A percentile compares a stretch with the other conserved stretches of the same genome.
Conservation (phyloP, 1,140 invertebrate species). For the Mylabris phalerata region DNA sequence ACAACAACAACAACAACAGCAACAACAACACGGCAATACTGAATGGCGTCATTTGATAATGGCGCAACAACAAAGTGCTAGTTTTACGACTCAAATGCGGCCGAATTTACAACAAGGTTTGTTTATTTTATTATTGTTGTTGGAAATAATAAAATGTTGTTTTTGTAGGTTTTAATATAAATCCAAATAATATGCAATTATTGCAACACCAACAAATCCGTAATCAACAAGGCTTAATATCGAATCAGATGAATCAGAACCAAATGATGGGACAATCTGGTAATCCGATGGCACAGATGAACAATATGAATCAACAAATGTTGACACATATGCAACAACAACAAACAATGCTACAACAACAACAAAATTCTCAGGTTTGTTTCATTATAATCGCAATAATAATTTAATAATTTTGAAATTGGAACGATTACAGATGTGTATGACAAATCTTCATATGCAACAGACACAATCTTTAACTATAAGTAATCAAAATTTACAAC, state of each 20-base stretch:
- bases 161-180: conserved; percentile 34
- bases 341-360: conserved; percentile 28
- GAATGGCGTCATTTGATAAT: conserved; percentile 70
- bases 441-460: conserved; percentile 58
- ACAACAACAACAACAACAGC: no score
- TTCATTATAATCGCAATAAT: background rate
- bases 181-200: conserved; percentile 36
- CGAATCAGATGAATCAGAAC: conserved; percentile 26
- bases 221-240: conserved; percentile 27
- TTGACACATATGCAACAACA: conserved; percentile 43
- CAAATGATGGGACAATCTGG: background rate
- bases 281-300: conserved; percentile 41
- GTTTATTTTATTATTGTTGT: background rate
- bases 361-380: conserved; percentile 37
- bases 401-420: background rate
- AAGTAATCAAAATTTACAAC: conserved; percentile 39
- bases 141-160: background rate
- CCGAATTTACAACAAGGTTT: conserved; percentile 59
- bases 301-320: conserved; percentile 45
- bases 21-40: conserved; percentile 26
- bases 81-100: conserved; percentile 51
- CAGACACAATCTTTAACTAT: conserved; percentile 58
- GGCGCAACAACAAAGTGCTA: conserved; percentile 51
- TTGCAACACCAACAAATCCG: conserved; percentile 38
- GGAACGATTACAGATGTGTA: conserved; percentile 45